Evolutionary conservation across 2,888 invertebrate species (phyloP).

Genomic region (Himalopsyche tibetana): DNA sequence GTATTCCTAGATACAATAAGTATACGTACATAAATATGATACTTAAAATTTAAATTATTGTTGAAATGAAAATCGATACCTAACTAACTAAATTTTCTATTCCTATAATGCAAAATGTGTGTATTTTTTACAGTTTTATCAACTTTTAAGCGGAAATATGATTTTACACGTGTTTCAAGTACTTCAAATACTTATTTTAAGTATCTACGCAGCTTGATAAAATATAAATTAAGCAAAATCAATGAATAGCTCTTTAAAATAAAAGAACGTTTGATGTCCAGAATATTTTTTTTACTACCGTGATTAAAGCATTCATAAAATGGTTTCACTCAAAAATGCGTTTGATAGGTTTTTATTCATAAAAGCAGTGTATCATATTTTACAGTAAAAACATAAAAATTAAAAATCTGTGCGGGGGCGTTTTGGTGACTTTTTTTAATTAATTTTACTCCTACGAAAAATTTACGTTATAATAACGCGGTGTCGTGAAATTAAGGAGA

Average conservation of each 20-base stretch:
- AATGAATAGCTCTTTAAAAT: not conserved
- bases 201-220: too few relatives aligned
- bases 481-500: not conserved
- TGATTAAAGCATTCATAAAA: not conserved
- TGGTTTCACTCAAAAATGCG: not conserved
- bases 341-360: not conserved
- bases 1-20: not conserved
- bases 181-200: too few relatives aligned
- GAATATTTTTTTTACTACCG: not conserved
- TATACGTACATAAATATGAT: too few relatives aligned
- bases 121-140: too few relatives aligned
- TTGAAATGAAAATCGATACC: too few relatives aligned
- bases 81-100: too few relatives aligned
- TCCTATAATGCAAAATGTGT: too few relatives aligned
- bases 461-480: not conserved
- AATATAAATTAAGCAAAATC: not conserved
- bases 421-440: constrained; percentile 8
- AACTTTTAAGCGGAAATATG: too few relatives aligned
- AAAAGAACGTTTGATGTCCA: not conserved
- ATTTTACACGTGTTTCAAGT: too few relatives aligned
- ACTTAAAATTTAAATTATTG: too few relatives aligned
- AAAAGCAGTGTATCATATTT: constrained; percentile 14
- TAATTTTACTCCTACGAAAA: constrained; percentile 8
- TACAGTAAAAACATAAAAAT: constrained; percentile 7
- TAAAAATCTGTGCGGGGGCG: not conserved